These are phyloP conservation scores for Acomys russatus DNA, from an alignment of 2,797 vertebrate genomes.

Conservation along the genomic window DNA sequence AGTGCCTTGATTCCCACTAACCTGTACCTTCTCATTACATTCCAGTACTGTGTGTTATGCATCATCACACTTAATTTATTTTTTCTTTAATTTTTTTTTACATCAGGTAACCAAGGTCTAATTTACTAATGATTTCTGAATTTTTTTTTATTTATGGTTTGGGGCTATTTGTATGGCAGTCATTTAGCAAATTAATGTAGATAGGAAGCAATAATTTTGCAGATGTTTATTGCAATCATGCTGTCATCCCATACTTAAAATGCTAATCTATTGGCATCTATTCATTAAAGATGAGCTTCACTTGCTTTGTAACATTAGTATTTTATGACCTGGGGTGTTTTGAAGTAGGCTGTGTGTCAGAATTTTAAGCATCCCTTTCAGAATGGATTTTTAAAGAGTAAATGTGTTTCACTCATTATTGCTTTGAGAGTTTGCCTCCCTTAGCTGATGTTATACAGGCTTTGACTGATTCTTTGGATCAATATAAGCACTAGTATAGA, in stretches of 20 bases:
- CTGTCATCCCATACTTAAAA: conserved; percentile 81
- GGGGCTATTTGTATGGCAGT: conserved; percentile 81
- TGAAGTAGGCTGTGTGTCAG: conserved; percentile 61
- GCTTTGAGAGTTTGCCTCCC: conserved; percentile 2
- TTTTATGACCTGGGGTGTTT: conserved; percentile 68
- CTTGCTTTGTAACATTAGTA: conserved; percentile 69
- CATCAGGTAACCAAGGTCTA: conserved; percentile 72
- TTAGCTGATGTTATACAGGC: neutral
- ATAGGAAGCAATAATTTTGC: conserved; percentile 82
- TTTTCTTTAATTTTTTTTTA: conserved; percentile 68
- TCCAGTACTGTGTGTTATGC: conserved; percentile 67
- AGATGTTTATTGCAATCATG: conserved; percentile 68
- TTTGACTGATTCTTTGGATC: conserved; percentile 47
- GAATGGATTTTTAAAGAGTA: conserved; percentile 67
- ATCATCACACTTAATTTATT: conserved; percentile 75
- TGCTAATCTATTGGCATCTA: conserved; percentile 70
- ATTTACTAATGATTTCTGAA: conserved; percentile 80
- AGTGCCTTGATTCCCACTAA: conserved; percentile 70
- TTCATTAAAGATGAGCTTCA: conserved; percentile 80
- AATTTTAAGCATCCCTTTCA: conserved; percentile 57
- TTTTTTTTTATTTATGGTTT: conserved; percentile 77
- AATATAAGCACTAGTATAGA: neutral
- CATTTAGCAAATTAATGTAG: conserved; percentile 82
- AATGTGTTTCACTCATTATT: conserved; percentile 35
- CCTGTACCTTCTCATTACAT: conserved; percentile 78